These are phyloP conservation scores for Drosophila pseudotalamancana DNA, from an alignment of 2,888 invertebrate genomes.

Conservation along the genomic window DNA sequence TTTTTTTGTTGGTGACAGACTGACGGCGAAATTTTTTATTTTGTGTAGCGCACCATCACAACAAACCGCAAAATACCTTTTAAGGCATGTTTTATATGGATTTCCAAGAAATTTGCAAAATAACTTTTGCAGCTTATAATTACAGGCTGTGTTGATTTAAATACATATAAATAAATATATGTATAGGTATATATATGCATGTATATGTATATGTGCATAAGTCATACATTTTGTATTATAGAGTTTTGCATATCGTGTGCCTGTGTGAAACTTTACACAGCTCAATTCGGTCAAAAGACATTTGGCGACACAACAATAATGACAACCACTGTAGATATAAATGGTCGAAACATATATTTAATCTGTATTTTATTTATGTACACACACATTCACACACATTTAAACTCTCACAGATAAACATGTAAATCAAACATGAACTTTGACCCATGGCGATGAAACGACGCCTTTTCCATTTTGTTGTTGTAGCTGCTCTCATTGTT, in stretches of 20 bases:
- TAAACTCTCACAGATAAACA: slow-evolving; percentile 62
- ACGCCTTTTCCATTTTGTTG: slow-evolving; percentile 47
- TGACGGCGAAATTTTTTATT: slow-evolving; percentile 27
- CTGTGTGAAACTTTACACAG: slow-evolving; percentile 76
- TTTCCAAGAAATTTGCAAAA: slow-evolving; percentile 64
- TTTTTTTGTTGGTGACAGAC: slow-evolving; percentile 49
- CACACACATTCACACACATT: slow-evolving; percentile 28
- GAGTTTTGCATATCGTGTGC: slow-evolving; percentile 42
- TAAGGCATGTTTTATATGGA: slow-evolving; percentile 38
- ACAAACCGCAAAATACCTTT: slow-evolving; percentile 63
- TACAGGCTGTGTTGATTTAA: slow-evolving; percentile 52
- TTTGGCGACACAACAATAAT: slow-evolving; percentile 29
- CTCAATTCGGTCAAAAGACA: slow-evolving; percentile 72
- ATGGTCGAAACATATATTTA: slow-evolving; percentile 18
- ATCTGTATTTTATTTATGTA: slow-evolving; percentile 67
- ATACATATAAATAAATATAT: slow-evolving; percentile 14
- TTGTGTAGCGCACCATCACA: slow-evolving; percentile 29
- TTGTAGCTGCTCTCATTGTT: slow-evolving; percentile 8
- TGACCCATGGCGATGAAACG: slow-evolving; percentile 75
- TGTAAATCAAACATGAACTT: slow-evolving; percentile 78
- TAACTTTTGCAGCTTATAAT: slow-evolving; percentile 61
- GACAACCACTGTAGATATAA: slow-evolving; percentile 8
- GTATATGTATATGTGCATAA: not conserved
- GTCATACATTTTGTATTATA: slow-evolving; percentile 7
- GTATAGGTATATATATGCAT: not conserved